These are phyloP conservation scores for Columba janthina DNA, from an alignment of 2,113 vertebrate genomes.

Conservation along the genomic window DNA sequence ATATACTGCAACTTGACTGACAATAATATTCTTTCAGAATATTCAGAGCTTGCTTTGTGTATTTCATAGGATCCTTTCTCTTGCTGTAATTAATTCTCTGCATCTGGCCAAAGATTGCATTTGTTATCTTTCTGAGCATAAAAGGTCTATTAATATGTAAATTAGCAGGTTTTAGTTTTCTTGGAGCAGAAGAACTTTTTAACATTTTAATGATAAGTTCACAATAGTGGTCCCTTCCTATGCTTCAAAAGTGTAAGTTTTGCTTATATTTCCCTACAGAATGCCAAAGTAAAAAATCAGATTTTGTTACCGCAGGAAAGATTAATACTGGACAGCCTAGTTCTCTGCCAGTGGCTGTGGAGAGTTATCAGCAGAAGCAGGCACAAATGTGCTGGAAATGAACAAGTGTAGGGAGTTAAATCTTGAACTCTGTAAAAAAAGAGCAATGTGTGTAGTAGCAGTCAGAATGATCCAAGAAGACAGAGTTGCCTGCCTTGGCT, in stretches of 20 bases:
- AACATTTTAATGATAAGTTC: slow-evolving; percentile 15
- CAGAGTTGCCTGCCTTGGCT: background rate
- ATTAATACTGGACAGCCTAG: background rate
- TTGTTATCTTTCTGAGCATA: background rate
- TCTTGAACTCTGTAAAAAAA: background rate
- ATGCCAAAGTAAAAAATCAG: background rate
- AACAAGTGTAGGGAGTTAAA: background rate
- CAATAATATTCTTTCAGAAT: background rate
- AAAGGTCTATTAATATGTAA: slow-evolving; percentile 39
- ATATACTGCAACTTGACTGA: background rate
- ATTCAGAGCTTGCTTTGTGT: background rate
- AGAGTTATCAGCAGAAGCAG: background rate
- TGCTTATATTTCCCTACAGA: background rate
- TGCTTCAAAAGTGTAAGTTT: background rate
- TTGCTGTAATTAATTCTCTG: slow-evolving; percentile 48
- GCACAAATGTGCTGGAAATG: background rate
- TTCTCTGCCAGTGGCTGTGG: background rate
- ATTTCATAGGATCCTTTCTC: background rate
- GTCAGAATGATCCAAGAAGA: background rate
- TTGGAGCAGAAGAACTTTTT: background rate
- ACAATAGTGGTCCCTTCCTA: background rate
- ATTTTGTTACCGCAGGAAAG: background rate
- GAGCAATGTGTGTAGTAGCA: background rate
- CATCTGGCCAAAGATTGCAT: slow-evolving; percentile 15
- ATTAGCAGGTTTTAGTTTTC: background rate